Evolutionary conservation across 2,888 invertebrate genomes (phyloP).

Genomic region (Barypeithes pellucidus): DNA sequence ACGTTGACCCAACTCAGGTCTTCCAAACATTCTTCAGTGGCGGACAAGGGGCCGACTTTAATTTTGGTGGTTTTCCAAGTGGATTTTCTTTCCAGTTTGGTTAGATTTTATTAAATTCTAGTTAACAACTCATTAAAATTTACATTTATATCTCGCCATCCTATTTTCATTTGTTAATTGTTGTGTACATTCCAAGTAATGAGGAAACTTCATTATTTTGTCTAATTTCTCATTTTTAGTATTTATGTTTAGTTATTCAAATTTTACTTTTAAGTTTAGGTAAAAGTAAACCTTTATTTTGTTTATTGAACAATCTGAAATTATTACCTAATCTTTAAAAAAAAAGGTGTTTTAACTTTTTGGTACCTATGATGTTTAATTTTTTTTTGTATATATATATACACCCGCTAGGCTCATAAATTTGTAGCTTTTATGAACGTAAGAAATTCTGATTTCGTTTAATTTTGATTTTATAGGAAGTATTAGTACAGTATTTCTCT

Average conservation of each 20-base stretch:
- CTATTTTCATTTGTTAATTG: constrained; percentile 10
- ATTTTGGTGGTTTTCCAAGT: constrained; percentile 74
- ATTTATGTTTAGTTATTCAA: constrained; percentile 25
- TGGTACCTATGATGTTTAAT: neutral
- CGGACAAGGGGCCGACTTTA: constrained; percentile 74
- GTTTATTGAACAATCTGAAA: neutral
- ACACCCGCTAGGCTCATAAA: neutral
- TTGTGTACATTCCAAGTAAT: constrained; percentile 30
- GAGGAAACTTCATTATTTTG: constrained; percentile 2
- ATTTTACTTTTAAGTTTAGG: constrained; percentile 1
- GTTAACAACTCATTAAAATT: neutral
- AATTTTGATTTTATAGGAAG: constrained; percentile 2
- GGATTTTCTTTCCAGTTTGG: constrained; percentile 83
- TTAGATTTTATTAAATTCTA: constrained; percentile 64
- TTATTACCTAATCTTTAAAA: constrained; percentile 2
- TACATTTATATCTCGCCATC: neutral
- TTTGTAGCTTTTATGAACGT: neutral
- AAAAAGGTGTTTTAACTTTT: neutral
- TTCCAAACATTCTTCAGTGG: constrained; percentile 89
- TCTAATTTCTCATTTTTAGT: constrained; percentile 17
- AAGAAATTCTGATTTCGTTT: neutral
- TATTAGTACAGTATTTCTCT: neutral
- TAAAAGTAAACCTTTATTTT: neutral
- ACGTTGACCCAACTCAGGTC: constrained; percentile 88
- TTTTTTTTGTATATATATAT: neutral